These are phyloP conservation scores for Dromiciops gliroides DNA, from an alignment of 2,113 vertebrate genomes.

Conservation along the genomic window DNA sequence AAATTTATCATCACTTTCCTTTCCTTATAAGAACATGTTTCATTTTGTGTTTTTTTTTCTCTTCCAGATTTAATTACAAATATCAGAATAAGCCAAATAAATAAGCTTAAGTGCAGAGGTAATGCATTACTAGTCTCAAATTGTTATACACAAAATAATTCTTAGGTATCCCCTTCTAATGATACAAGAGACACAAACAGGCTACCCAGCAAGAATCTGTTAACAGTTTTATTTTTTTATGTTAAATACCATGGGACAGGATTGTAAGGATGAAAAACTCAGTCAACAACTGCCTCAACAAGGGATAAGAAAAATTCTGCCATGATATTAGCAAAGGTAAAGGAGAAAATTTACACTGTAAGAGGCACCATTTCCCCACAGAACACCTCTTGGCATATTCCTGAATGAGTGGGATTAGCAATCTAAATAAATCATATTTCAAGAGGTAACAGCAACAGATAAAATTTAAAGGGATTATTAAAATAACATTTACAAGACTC, in stretches of 20 bases:
- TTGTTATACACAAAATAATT: constrained; percentile 66
- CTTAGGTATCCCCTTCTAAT: constrained; percentile 76
- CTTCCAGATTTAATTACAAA: constrained; percentile 66
- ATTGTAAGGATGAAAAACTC: constrained; percentile 92
- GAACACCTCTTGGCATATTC: constrained; percentile 91
- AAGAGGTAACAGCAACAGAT: constrained; percentile 93
- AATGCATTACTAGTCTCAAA: constrained; percentile 74
- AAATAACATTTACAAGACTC: constrained; percentile 99
- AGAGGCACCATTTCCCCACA: constrained; percentile 93
- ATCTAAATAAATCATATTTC: constrained; percentile 91
- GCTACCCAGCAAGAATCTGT: constrained; percentile 88
- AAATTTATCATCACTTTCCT: constrained; percentile 61
- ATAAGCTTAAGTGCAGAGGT: constrained; percentile 8
- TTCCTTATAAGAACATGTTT: constrained; percentile 33
- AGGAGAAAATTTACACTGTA: constrained; percentile 93
- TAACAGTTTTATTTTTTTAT: constrained; percentile 93
- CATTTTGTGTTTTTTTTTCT: background rate
- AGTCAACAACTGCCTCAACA: constrained; percentile 93
- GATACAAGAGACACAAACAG: constrained; percentile 85
- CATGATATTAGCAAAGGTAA: constrained; percentile 92
- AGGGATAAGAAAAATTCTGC: constrained; percentile 92
- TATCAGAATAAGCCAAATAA: background rate
- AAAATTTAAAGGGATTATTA: constrained; percentile 97
- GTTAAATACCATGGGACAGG: constrained; percentile 95
- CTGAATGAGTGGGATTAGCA: constrained; percentile 92